A percentile compares a stretch with the other conserved stretches of the same genome.
Evolutionary conservation across 2,797 vertebrate species (phyloP).

Genomic region (Xenopus petersii): DNA sequence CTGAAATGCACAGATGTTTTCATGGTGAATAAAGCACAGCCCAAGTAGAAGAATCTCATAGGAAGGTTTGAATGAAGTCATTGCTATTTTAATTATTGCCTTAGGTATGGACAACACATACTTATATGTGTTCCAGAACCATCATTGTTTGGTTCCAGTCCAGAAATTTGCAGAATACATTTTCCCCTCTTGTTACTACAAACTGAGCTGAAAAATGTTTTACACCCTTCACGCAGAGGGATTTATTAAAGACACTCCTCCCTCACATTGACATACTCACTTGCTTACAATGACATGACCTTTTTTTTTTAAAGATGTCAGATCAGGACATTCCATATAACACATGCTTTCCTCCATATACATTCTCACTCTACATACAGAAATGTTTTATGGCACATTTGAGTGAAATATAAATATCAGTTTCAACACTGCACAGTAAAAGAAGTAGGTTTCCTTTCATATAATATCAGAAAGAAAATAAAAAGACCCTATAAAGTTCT

Average conservation of each 20-base stretch:
- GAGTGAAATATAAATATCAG: no score
- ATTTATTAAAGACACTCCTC: constrained; percentile 37
- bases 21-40: constrained; percentile 27
- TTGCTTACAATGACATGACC: constrained; percentile 25
- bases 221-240: constrained; percentile 39
- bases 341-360: constrained; percentile 8
- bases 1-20: constrained; percentile 35
- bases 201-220: constrained; percentile 32
- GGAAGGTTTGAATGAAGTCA: constrained; percentile 37
- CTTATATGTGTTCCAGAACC: constrained; percentile 17
- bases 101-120: constrained; percentile 38
- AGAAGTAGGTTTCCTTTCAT: no score
- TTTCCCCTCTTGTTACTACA: constrained; percentile 27
- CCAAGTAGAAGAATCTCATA: constrained; percentile 23
- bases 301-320: constrained; percentile 21
- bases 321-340: constrained; percentile 11
- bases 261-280: constrained; percentile 37
- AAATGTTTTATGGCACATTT: not conserved
- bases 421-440: no score
- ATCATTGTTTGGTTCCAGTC: constrained; percentile 23
- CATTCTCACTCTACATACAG: not conserved
- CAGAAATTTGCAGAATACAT: constrained; percentile 26
- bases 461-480: no score
- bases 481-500: no score
- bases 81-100: constrained; percentile 38